Evolutionary conservation across 2,888 invertebrate species (phyloP).

Genomic region (Alentia gelatinosa): DNA sequence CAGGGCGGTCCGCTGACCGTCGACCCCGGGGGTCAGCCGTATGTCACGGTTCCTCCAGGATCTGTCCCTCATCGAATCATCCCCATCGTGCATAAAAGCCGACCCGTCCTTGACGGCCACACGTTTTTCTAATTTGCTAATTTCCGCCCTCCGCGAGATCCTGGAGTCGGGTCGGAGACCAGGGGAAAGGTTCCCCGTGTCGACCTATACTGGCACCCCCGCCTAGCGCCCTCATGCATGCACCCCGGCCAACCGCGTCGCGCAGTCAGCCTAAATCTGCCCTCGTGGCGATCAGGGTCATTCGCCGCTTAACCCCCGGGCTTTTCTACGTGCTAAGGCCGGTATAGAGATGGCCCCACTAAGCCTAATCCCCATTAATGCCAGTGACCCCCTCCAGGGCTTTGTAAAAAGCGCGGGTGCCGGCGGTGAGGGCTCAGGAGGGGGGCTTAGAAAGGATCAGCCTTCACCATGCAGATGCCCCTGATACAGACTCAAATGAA

Average conservation of each 20-base stretch:
- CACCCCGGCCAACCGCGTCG: background rate
- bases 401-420: conserved; percentile 13
- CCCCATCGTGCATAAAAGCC: background rate
- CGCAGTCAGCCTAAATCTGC: background rate
- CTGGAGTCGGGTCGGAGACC: background rate
- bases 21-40: background rate
- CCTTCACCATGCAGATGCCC: background rate
- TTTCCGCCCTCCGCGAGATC: background rate
- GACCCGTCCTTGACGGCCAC: background rate
- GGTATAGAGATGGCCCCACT: background rate
- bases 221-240: background rate
- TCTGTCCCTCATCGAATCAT: conserved; percentile 8
- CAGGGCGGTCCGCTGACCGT: background rate
- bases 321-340: conserved; percentile 24
- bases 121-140: conserved; percentile 47
- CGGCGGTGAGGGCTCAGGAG: background rate
- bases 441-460: conserved; percentile 40
- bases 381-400: conserved; percentile 3
- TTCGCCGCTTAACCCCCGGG: conserved; percentile 37
- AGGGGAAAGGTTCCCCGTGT: conserved; percentile 25
- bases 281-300: conserved; percentile 24
- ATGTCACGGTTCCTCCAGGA: conserved; percentile 17
- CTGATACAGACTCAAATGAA: conserved; percentile 19
- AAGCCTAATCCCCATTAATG: conserved; percentile 52
- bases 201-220: background rate